These are phyloP conservation scores for Lophochroa leadbeateri DNA, from an alignment of 2,113 vertebrate genomes.

Conservation along the genomic window DNA sequence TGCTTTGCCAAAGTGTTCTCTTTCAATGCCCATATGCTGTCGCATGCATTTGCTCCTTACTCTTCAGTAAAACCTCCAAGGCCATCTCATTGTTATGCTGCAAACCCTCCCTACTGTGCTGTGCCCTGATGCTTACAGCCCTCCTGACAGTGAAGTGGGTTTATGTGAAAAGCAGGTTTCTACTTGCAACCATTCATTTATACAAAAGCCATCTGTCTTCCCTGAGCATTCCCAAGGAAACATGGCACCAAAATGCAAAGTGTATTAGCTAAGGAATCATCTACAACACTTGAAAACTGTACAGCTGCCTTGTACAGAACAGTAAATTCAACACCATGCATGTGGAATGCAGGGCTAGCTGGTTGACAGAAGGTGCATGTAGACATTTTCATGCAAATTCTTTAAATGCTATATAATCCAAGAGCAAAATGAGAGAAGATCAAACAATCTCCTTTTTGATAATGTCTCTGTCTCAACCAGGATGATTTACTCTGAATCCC, in stretches of 20 bases:
- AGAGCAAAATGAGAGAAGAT: not conserved
- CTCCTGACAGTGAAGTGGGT: not conserved
- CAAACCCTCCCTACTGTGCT: not conserved
- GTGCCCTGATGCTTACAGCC: not conserved
- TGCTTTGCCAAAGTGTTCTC: not conserved
- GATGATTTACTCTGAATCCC: not conserved
- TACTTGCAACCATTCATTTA: not conserved
- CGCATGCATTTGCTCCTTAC: not conserved
- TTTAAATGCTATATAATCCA: not conserved
- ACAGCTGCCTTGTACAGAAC: not conserved
- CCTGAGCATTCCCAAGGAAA: not conserved
- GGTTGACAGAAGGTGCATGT: not conserved
- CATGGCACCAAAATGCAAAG: not conserved
- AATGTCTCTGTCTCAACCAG: not conserved
- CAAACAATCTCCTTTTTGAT: not conserved
- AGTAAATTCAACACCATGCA: not conserved
- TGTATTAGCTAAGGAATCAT: not conserved
- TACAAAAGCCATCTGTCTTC: not conserved
- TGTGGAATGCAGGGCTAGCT: not conserved
- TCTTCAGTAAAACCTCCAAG: not conserved
- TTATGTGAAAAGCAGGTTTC: not conserved
- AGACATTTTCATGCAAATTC: not conserved
- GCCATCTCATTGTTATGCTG: not conserved
- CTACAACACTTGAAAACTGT: not conserved
- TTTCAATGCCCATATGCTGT: not conserved